phyloP scores from a whole-genome alignment of 1,140 invertebrate genomes.

The fruit fly (Drosophila melanogaster) region DNA sequence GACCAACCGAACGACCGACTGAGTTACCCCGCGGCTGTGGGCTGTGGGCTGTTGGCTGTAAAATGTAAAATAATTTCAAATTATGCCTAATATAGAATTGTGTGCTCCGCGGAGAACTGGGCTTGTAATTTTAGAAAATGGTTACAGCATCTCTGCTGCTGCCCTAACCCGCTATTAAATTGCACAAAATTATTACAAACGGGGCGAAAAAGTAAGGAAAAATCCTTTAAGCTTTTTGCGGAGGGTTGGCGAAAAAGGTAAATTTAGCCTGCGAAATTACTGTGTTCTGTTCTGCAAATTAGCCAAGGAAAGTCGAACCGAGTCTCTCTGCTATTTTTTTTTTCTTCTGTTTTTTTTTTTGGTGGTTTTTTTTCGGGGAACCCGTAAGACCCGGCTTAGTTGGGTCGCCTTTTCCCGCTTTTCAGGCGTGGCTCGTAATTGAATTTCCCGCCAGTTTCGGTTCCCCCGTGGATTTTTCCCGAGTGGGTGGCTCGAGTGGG shows the following conservation, averaged over 20 bases:
- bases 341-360: neutral
- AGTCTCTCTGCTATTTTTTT: neutral
- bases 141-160: constrained; percentile 37
- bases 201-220: constrained; percentile 10
- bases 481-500: constrained; percentile 13
- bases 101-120: constrained; percentile 5
- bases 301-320: constrained; percentile 11
- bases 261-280: constrained; percentile 51
- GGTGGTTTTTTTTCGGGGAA: neutral
- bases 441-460: constrained; percentile 42
- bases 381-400: constrained; percentile 18
- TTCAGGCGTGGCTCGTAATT: constrained; percentile 43
- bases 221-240: constrained; percentile 65
- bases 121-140: constrained; percentile 72
- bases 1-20: too few species aligned
- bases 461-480: neutral
- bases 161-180: constrained; percentile 12
- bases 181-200: constrained; percentile 37
- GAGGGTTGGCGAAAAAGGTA: constrained; percentile 36
- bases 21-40: neutral
- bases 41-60: neutral
- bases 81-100: constrained; percentile 67
- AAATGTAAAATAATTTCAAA: constrained; percentile 69
- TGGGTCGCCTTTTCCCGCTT: neutral
- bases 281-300: constrained; percentile 11